phyloP scores from a whole-genome alignment of 2,888 invertebrate genomes.

The Parthenolecanium corni region DNA sequence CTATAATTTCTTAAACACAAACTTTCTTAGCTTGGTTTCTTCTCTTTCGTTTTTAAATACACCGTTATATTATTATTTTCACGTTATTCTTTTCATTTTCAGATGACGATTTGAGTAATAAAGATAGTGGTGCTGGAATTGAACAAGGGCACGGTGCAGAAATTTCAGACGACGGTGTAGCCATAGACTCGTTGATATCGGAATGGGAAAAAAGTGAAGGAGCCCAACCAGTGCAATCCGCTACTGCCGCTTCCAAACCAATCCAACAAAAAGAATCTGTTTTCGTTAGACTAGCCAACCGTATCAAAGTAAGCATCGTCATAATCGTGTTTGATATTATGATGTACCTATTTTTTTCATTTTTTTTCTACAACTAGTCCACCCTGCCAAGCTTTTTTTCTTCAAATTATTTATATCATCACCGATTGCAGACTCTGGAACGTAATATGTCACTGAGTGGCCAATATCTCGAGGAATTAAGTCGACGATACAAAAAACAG shows the following conservation, averaged over 20 bases:
- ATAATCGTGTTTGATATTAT: neutral
- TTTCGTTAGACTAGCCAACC: constrained; percentile 87
- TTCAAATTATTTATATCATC: no score
- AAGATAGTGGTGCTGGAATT: constrained; percentile 1
- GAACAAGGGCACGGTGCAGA: constrained; percentile 1
- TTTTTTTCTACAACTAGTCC: no score
- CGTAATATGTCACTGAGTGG: constrained; percentile 93
- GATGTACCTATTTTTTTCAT: neutral
- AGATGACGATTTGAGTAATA: neutral
- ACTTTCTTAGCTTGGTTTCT: no score
- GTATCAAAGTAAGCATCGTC: constrained; percentile 63
- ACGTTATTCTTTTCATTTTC: no score
- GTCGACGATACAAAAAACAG: constrained; percentile 87
- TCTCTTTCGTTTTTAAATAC: no score
- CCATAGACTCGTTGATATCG: constrained; percentile 34
- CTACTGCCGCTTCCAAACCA: constrained; percentile 37
- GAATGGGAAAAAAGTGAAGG: constrained; percentile 33
- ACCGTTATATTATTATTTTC: no score
- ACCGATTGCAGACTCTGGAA: constrained; percentile 67
- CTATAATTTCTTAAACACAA: no score
- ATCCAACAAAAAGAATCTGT: constrained; percentile 68
- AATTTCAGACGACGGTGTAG: constrained; percentile 30
- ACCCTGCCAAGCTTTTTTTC: constrained; percentile 4
- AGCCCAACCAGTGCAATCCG: constrained; percentile 20
- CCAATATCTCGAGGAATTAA: constrained; percentile 91